phyloP scores from a whole-genome alignment of 2,888 invertebrate genomes.

The Diarsia rubi region DNA sequence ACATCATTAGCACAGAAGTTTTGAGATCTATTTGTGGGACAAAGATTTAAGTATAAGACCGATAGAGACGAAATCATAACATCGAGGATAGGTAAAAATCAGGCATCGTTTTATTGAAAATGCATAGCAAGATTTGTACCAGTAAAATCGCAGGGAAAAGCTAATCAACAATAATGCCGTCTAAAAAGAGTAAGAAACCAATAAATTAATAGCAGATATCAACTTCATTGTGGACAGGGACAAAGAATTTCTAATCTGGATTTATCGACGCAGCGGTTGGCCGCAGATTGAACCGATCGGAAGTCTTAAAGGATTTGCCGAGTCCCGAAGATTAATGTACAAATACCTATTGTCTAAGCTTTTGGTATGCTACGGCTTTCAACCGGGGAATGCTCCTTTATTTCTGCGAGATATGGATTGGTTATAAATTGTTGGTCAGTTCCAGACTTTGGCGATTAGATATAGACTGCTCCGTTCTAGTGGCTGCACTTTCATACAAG shows the following conservation, averaged over 20 bases:
- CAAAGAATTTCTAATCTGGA: slow-evolving; percentile 82
- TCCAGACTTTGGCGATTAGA: neutral
- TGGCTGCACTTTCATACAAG: no score
- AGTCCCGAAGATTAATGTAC: slow-evolving; percentile 78
- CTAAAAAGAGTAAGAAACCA: slow-evolving; percentile 26
- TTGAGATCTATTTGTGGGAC: neutral
- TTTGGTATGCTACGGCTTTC: slow-evolving; percentile 46
- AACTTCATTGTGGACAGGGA: slow-evolving; percentile 48
- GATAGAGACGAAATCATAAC: neutral
- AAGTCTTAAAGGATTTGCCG: slow-evolving; percentile 83
- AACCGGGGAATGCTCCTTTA: slow-evolving; percentile 36
- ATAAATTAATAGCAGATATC: slow-evolving; percentile 62
- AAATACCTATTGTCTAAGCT: slow-evolving; percentile 69
- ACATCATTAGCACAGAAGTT: neutral
- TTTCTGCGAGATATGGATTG: slow-evolving; percentile 57
- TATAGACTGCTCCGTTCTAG: neutral
- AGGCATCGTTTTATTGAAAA: neutral
- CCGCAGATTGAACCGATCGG: slow-evolving; percentile 72
- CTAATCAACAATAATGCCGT: slow-evolving; percentile 3
- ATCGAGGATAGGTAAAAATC: neutral
- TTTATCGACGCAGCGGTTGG: slow-evolving; percentile 75
- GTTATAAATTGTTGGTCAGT: slow-evolving; percentile 49
- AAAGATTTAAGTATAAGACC: neutral
- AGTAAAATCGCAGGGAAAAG: neutral
- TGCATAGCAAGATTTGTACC: neutral